A percentile compares a stretch with the other conserved stretches of the same genome.
Conservation (phyloP, 2,113 vertebrate species). For the Tor tambroides region DNA sequence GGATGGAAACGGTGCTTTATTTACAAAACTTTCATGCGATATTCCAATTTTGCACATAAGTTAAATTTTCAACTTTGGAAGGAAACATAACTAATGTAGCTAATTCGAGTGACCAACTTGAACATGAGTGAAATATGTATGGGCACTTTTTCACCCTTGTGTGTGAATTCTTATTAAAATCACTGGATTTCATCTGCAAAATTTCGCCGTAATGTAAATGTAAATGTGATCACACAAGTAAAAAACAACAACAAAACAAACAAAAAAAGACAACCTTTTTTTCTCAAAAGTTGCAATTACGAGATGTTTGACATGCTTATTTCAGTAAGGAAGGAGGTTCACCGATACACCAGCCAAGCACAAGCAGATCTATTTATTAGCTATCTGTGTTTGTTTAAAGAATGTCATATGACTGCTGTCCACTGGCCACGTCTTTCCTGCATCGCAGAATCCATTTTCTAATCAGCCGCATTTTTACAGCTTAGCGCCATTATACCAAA, state of each 20-base stretch:
- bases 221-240: background rate
- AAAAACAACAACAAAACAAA: too few relatives aligned
- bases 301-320: background rate
- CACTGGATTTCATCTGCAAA: background rate
- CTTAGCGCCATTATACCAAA: background rate
- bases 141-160: background rate
- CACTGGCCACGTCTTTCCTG: background rate
- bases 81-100: too few relatives aligned
- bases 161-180: background rate
- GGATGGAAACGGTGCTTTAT: too few relatives aligned
- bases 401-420: too few relatives aligned
- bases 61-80: too few relatives aligned
- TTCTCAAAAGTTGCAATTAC: background rate
- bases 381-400: too few relatives aligned
- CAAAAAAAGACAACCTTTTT: background rate
- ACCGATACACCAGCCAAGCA: background rate
- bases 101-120: too few relatives aligned
- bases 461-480: background rate
- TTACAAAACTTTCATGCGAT: too few relatives aligned
- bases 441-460: background rate
- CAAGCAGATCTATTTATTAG: background rate
- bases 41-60: too few relatives aligned
- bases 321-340: background rate
- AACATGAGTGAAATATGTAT: background rate
- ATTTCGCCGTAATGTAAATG: background rate